Evolutionary conservation across 2,113 vertebrate genomes (phyloP), one percentile per base, ranked within the genome.

Genomic region (Pongo abelii): DNA sequence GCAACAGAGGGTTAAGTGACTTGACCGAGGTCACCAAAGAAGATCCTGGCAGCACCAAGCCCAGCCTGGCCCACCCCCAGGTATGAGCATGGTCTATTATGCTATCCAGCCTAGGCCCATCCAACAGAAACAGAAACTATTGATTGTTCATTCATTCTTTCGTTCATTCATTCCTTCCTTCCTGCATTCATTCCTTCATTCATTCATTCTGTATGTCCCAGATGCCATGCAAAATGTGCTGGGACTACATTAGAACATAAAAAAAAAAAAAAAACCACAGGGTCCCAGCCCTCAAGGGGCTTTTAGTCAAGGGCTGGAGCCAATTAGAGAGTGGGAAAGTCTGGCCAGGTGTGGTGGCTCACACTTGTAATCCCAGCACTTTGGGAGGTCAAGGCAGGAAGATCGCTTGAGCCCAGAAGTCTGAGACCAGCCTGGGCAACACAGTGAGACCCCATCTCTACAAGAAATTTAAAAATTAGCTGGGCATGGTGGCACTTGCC

Each of bases 1-100:
- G 64, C 1, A 13, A 43, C 1, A 5, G 72, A 93, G 18, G 0
- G 0, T 0, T 59, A 1, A 6, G 97, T 8, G 25, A 13, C 35
- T 61, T 1, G 0, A 0, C 55, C 64, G 10, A 40, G 52, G 50
- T 48, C 79, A 64, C 80, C 86, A 11, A 72, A 69, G 3, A 16
- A 61, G 89, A 17, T 48, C 35, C 57, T 13, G 18, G 74, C 1
- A 9, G 67, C 12, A 0, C 43, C 1, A 10, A 25, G 69, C 52
- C 43, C 32, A 32, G 14, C 55, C 18, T 0, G 0, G 77, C 43
- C 67, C 16, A 1, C 55, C 32, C 10, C 48, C 7, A 9, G 64
- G 78, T 0, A 6, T 61, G 69, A 67, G n/a, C 25, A 3, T 2
- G 6, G 22, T 10, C 55, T 27, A 0, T 9, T 3, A 40, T 40